Conservation (phyloP, 2,113 vertebrate species). For the Heloderma charlesbogerti region DNA sequence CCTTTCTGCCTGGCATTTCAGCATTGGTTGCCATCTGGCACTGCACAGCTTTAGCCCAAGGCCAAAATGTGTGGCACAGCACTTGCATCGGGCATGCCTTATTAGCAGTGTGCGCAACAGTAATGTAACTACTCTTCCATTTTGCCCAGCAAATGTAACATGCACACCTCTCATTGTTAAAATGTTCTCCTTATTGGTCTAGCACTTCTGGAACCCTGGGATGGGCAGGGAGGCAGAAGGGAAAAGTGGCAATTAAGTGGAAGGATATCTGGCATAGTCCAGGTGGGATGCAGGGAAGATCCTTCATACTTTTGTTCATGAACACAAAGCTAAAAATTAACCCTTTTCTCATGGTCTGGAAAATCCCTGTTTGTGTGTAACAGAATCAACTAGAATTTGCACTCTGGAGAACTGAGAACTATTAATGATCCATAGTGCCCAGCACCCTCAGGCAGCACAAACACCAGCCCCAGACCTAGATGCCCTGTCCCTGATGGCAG, state of each 20-base stretch:
- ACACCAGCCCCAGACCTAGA: no score
- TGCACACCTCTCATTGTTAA: neutral
- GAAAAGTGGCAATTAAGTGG: no score
- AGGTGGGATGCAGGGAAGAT: neutral
- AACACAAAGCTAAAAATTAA: neutral
- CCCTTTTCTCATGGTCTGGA: neutral
- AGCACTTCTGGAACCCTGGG: neutral
- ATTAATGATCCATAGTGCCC: neutral
- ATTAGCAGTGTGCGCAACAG: neutral
- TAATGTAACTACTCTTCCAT: conserved; percentile 1
- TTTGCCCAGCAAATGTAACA: neutral
- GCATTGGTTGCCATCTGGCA: neutral
- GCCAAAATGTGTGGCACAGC: neutral
- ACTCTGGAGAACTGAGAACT: neutral
- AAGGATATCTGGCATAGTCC: neutral
- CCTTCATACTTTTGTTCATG: neutral
- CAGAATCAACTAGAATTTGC: neutral
- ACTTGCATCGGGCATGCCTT: neutral
- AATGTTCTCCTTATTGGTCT: neutral
- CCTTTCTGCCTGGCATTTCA: neutral
- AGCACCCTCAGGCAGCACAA: no score
- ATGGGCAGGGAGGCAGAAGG: neutral
- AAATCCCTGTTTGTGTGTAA: neutral
- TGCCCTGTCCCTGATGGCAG: neutral
- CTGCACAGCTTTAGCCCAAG: neutral